Conservation (phyloP, 2,888 invertebrate species). For the Holacanthella duospinosa region DNA sequence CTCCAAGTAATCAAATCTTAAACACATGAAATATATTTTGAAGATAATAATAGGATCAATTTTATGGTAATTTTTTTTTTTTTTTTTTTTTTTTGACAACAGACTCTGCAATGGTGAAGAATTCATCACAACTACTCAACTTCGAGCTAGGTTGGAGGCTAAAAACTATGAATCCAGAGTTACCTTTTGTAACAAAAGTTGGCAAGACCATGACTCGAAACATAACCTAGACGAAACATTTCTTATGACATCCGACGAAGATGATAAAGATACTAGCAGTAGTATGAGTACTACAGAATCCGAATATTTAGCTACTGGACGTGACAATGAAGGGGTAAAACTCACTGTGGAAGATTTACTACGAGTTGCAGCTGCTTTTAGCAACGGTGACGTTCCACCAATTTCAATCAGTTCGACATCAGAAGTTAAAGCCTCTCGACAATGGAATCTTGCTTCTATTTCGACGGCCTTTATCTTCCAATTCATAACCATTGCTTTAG, state of each 20-base stretch:
- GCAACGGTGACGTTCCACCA: background rate
- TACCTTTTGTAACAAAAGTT: too few species aligned
- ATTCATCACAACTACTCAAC: conserved; percentile 71
- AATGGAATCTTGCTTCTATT: too few species aligned
- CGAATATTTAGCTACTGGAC: background rate
- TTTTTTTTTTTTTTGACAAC: conserved; percentile 10
- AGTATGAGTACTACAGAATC: background rate
- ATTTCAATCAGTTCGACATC: background rate
- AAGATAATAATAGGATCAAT: too few species aligned
- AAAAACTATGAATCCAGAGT: background rate
- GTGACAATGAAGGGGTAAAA: conserved; percentile 15
- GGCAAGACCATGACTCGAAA: background rate
- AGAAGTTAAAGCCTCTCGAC: background rate
- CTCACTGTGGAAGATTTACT: conserved; percentile 27
- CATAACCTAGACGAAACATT: background rate
- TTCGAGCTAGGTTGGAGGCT: conserved; percentile 51
- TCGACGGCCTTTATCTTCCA: background rate
- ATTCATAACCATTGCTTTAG: too few species aligned
- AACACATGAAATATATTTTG: too few species aligned
- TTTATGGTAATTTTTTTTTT: background rate
- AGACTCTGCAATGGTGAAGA: conserved; percentile 76
- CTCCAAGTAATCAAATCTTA: conserved; percentile 63
- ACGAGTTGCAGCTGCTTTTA: conserved; percentile 2
- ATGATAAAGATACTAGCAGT: background rate
- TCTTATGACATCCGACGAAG: background rate